Base-by-base conservation (phyloP, 2,888 invertebrate species). In the Venusia cambrica region DNA sequence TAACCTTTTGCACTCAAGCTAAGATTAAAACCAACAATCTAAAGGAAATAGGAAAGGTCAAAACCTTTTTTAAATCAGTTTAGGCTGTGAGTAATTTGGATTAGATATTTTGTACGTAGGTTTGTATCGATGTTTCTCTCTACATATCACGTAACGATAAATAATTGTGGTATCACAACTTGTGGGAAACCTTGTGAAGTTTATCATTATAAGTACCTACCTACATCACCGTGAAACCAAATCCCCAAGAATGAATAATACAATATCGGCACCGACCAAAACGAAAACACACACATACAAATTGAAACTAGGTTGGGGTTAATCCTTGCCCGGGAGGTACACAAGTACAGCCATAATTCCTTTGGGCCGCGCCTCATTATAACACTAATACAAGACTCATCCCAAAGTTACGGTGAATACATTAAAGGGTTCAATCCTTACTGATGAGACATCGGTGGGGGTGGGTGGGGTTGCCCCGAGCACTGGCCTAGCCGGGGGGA, bases 371-470 rank as follows among this genome's bases (percentile, higher is more conserved):
- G 80, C 83, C 85, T 87, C 85, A 87, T 87, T 87, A 87, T 87
- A 84, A 79, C 84, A 84, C 85, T 87, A 87, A 87, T 87, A 87
- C 85, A 85, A 87, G 85, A 78, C 81, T 84, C 84, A 84, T 85
- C 84, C 85, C 84, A 66, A 85, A 87, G 85, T 85, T 87, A 80
- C 85, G 77, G 80, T 81, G 85, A 87, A 87, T 85, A 87, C 80
- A 85, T 87, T 87, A 87, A 84, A 87, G 85, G 85, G 85, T 83
- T 83, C 83, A 84, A 87, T 84, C 85, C 85, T 83, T 81, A 80
- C 80, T 85, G 85, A 85, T 85, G 85, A 87, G 85, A 84, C 80
- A 81, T 81, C 76, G 83, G 79, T 58, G 63, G 77, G 76, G 72
- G 68, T 73, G 73, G 76, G 48, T 38, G 54, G 68, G 68, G 67